A percentile compares a stretch with the other conserved stretches of the same genome.
Evolutionary conservation across 2,888 invertebrate genomes (phyloP).

Genomic region (Spilarctia lutea): DNA sequence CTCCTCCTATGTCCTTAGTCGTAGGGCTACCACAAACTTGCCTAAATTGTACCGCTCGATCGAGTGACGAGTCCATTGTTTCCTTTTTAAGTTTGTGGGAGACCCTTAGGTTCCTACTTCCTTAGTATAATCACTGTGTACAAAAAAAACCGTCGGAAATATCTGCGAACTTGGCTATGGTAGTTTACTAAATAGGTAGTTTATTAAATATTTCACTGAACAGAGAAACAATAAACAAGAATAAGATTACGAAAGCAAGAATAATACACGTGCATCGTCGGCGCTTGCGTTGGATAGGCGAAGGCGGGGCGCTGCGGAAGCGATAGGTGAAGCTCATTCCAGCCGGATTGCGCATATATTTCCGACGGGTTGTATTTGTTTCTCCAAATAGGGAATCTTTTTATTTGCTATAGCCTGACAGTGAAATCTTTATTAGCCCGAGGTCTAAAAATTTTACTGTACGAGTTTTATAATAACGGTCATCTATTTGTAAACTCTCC

Average conservation of each 20-base stretch:
- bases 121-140: background rate
- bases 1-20: slow-evolving; percentile 56
- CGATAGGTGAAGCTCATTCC: too few species aligned
- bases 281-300: too few species aligned
- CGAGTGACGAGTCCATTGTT: slow-evolving; percentile 76
- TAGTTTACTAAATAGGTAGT: too few species aligned
- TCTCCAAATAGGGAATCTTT: slow-evolving; percentile 5
- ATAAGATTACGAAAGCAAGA: too few species aligned
- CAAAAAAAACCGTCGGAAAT: too few species aligned
- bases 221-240: too few species aligned
- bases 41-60: slow-evolving; percentile 60
- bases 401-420: background rate
- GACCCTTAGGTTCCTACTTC: slow-evolving; percentile 55
- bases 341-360: too few species aligned
- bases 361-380: too few species aligned
- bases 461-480: background rate
- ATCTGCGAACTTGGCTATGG: too few species aligned
- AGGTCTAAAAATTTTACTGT: background rate
- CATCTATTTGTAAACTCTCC: background rate
- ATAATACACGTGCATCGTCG: too few species aligned
- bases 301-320: too few species aligned
- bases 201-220: too few species aligned
- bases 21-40: slow-evolving; percentile 79
- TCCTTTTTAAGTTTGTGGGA: slow-evolving; percentile 77
- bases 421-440: background rate